Percentiles rank a stretch among this genome's conserved stretches.
These are phyloP conservation scores for Pempheris klunzingeri DNA, from an alignment of 2,797 vertebrate species.

Conservation along the genomic window DNA sequence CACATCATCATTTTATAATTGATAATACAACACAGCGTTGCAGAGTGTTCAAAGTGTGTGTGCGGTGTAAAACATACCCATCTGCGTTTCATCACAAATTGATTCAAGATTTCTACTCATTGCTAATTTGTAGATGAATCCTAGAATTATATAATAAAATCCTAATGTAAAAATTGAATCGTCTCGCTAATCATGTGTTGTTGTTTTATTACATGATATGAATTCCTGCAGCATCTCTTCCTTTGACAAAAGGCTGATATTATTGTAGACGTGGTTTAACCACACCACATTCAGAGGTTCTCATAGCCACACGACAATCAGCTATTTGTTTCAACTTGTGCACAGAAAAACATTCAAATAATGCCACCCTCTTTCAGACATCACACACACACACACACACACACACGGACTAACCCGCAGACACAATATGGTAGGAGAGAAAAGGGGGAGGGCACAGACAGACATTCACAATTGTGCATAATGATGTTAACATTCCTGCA, in stretches of 20 bases:
- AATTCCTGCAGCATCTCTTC: slow-evolving; percentile 23
- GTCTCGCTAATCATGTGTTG: slow-evolving; percentile 21
- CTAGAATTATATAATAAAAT: slow-evolving; percentile 2
- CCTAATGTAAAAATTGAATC: slow-evolving; percentile 5
- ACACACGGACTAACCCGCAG: slow-evolving; percentile 82
- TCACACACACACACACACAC: slow-evolving; percentile 56
- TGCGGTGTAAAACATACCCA: neutral
- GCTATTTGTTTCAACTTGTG: slow-evolving; percentile 80
- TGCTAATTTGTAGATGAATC: slow-evolving; percentile 30
- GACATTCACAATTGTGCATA: slow-evolving; percentile 93
- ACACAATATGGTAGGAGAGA: slow-evolving; percentile 84
- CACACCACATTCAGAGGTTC: slow-evolving; percentile 43
- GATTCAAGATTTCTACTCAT: neutral
- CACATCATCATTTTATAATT: slow-evolving; percentile 3
- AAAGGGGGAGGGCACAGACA: slow-evolving; percentile 81
- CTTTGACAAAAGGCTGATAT: slow-evolving; percentile 34
- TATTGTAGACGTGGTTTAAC: slow-evolving; percentile 26
- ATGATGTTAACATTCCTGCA: slow-evolving; percentile 96
- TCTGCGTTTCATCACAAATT: slow-evolving; percentile 35
- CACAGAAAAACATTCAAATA: slow-evolving; percentile 85
- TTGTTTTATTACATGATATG: slow-evolving; percentile 9
- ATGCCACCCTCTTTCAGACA: slow-evolving; percentile 77
- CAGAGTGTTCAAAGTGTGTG: slow-evolving; percentile 10
- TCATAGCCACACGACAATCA: slow-evolving; percentile 74
- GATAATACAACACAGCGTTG: neutral